phyloP scores from a whole-genome alignment of 2,888 invertebrate genomes.

The Drosophila parthenogenetica region DNA sequence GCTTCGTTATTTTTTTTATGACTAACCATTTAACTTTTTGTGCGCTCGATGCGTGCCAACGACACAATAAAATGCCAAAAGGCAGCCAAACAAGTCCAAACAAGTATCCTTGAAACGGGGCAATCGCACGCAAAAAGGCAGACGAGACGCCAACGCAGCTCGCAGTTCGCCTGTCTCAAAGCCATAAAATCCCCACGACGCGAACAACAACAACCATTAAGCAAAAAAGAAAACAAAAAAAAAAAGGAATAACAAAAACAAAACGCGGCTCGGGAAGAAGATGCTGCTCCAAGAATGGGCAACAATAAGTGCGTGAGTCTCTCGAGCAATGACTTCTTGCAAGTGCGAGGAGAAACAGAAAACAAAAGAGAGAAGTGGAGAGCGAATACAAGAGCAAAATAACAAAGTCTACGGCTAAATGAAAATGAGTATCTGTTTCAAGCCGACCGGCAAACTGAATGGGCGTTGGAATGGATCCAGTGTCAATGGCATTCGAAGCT shows the following conservation, averaged over 20 bases:
- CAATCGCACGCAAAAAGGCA: constrained; percentile 65
- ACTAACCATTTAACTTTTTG: constrained; percentile 67
- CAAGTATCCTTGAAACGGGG: constrained; percentile 68
- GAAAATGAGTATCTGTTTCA: constrained; percentile 45
- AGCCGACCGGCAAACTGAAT: constrained; percentile 40
- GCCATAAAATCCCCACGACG: constrained; percentile 64
- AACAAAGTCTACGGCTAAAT: constrained; percentile 4
- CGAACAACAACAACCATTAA: constrained; percentile 35
- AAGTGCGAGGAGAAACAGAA: background rate
- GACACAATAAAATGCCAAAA: constrained; percentile 66
- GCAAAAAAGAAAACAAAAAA: constrained; percentile 27
- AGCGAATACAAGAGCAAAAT: background rate
- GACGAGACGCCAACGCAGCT: constrained; percentile 60
- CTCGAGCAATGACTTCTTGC: constrained; percentile 67
- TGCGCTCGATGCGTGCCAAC: constrained; percentile 66
- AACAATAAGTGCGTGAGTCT: constrained; percentile 65
- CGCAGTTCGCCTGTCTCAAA: constrained; percentile 52
- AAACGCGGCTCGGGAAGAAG: constrained; percentile 33
- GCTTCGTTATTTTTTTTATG: constrained; percentile 42
- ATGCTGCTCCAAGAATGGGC: constrained; percentile 17
- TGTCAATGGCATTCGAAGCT: constrained; percentile 70
- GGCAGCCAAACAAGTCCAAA: constrained; percentile 36
- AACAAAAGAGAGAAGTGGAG: background rate
- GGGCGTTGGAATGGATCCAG: constrained; percentile 27
- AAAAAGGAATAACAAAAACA: constrained; percentile 35